Evolutionary conservation across 2,797 vertebrate genomes (phyloP).

Genomic region (Acipenser ruthenus): DNA sequence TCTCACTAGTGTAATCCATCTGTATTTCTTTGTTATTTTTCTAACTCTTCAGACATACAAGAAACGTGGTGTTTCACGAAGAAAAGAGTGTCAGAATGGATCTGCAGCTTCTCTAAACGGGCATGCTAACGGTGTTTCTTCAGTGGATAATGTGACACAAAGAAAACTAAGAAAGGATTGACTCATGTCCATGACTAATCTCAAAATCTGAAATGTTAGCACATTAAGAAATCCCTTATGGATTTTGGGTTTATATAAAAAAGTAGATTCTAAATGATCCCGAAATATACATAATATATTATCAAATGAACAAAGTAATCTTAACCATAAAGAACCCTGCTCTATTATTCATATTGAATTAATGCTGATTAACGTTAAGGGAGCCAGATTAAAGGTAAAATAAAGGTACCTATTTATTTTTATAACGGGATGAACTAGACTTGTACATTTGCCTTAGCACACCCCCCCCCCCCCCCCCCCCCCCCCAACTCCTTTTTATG

Average conservation of each 20-base stretch:
- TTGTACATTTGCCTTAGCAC: too few relatives aligned
- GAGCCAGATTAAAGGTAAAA: too few relatives aligned
- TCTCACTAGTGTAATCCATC: too few relatives aligned
- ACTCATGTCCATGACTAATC: constrained; percentile 21
- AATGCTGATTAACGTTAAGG: constrained; percentile 16
- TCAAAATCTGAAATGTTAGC: constrained; percentile 23
- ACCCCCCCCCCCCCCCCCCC: too few relatives aligned
- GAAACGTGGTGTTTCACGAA: constrained; percentile 61
- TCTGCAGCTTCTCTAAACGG: constrained; percentile 61
- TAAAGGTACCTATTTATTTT: too few relatives aligned
- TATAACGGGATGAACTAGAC: too few relatives aligned
- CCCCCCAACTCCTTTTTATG: too few relatives aligned
- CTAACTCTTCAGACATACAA: constrained; percentile 76
- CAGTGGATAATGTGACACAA: constrained; percentile 55
- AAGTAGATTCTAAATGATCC: too few relatives aligned
- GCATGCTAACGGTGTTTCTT: constrained; percentile 66
- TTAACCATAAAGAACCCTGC: constrained; percentile 30
- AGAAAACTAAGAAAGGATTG: constrained; percentile 79
- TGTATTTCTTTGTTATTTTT: too few relatives aligned
- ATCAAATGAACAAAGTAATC: constrained; percentile 29
- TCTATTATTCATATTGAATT: constrained; percentile 37
- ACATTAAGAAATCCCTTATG: constrained; percentile 35
- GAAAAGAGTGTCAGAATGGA: constrained; percentile 77
- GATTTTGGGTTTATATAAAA: constrained; percentile 27
- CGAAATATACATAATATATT: too few relatives aligned